Base-by-base conservation (phyloP, 2,113 vertebrate species). In the Thryonomys swinderianus region DNA sequence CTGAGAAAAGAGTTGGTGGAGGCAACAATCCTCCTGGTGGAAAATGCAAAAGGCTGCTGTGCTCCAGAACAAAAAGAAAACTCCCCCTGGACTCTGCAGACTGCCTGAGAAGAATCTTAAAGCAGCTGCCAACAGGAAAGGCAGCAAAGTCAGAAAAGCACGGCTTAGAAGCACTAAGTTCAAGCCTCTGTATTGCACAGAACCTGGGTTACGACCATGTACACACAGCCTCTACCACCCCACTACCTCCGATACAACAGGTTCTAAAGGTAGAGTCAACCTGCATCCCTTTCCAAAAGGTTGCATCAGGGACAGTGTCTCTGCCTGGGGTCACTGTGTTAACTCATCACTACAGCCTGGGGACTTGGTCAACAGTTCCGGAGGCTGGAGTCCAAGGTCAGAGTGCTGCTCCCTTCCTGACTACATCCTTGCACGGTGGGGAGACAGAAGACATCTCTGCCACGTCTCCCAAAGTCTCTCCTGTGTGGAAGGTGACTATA, bases 291-390 rank as follows among this genome's bases (percentile, higher is more conserved):
- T 85, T 59, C 57, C 5, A 53, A 90, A 71, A 82, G 7, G 40
- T 71, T 37, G 59, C 1, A 6, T 74, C 23, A 40, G 12, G 34
- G 40, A 45, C 37, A 48, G n/a, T n/a, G 51, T 82, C 80, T 67
- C 40, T 1, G 7, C 48, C 48, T 30, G 45, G n/a, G 1, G 1
- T 0, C 17, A 53, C 16, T 62, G 45, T 37, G 5, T 27, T 27
- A n/a, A 62, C 32, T 51, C 45, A 71, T 79, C 2, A 69, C 21
- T 59, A 51, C 1, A n/a, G 42, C 32, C n/a, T 30, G 1, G 42
- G n/a, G 25, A 30, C 67, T 87, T 55, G 7, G 61, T n/a, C 8
- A 62, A 62, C 0, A 25, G 53, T 55, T 76, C 62, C 20, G 6
- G 37, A 83, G 67, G 20, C 69, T 62, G 9, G 34, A 34, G 34